Evolutionary conservation across 1,140 invertebrate genomes (phyloP).

Genomic region (Drosophila pseudoananassae): DNA sequence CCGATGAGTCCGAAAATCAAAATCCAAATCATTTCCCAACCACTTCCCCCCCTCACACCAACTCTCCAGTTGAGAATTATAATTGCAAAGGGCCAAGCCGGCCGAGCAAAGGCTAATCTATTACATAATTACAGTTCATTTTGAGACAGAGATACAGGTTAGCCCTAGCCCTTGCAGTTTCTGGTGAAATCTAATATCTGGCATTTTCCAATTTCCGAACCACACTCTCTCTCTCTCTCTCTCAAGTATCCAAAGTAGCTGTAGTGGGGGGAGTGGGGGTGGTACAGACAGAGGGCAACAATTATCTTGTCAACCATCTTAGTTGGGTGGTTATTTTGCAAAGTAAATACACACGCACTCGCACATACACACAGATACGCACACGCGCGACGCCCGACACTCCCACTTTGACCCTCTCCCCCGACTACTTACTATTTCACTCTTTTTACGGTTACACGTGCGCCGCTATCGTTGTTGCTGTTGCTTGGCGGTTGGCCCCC

Average conservation of each 20-base stretch:
- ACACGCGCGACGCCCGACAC: constrained; percentile 17
- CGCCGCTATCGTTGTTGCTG: constrained; percentile 50
- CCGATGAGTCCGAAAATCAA: not conserved
- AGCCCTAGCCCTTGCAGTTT: constrained; percentile 10
- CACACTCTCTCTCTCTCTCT: not conserved
- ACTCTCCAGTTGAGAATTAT: not conserved
- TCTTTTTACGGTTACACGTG: constrained; percentile 80
- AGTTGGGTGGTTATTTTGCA: constrained; percentile 66
- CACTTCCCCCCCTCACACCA: too few relatives aligned
- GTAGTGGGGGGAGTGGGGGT: not conserved
- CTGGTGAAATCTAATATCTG: constrained; percentile 35
- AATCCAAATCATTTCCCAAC: too few relatives aligned
- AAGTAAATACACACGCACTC: constrained; percentile 55
- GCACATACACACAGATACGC: constrained; percentile 19
- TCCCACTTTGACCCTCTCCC: constrained; percentile 3
- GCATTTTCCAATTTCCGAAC: constrained; percentile 20
- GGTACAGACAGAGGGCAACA: constrained; percentile 40
- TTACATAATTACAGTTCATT: constrained; percentile 7
- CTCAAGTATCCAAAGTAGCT: too few relatives aligned
- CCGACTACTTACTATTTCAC: constrained; percentile 52
- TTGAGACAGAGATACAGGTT: not conserved
- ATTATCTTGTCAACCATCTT: constrained; percentile 73
- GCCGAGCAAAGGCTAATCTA: not conserved
- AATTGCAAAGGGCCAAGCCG: not conserved
- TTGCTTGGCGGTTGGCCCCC: constrained; percentile 9